A percentile compares a stretch with the other conserved stretches of the same genome.
phyloP scores from a whole-genome alignment of 64 coral and sea anemone genomes.

The Trachythela sp. region DNA sequence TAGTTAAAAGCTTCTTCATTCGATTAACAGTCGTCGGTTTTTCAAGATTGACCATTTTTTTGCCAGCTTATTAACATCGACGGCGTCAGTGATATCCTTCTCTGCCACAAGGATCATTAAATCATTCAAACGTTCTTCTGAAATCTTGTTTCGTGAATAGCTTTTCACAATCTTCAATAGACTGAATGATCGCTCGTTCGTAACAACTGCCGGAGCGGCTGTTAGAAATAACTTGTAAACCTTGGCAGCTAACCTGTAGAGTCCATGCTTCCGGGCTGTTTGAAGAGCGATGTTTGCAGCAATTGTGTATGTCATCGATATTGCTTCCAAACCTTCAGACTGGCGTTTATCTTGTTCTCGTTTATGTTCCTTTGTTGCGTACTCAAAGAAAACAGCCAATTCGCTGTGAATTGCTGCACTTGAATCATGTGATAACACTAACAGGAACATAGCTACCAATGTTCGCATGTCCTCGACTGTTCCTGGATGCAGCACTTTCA shows the following conservation, averaged over 20 bases:
- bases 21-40: not conserved
- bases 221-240: not conserved
- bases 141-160: not conserved
- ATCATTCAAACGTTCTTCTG: not conserved
- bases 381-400: not conserved
- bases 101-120: not conserved
- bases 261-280: not conserved
- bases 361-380: not conserved
- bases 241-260: not conserved
- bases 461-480: not conserved
- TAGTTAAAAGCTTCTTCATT: too few species aligned
- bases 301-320: not conserved
- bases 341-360: not conserved
- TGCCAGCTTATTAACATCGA: not conserved
- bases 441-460: not conserved
- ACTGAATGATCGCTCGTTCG: not conserved
- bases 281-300: not conserved
- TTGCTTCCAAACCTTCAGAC: not conserved
- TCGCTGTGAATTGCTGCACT: not conserved
- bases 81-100: not conserved
- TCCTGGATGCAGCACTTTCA: not conserved
- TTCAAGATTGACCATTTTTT: constrained; percentile 10
- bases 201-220: not conserved
- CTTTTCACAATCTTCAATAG: not conserved
- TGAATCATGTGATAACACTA: not conserved